Percentiles rank a stretch among this genome's conserved stretches.
Evolutionary conservation across 2,113 vertebrate species (phyloP).

Genomic region (Piprites chloris): DNA sequence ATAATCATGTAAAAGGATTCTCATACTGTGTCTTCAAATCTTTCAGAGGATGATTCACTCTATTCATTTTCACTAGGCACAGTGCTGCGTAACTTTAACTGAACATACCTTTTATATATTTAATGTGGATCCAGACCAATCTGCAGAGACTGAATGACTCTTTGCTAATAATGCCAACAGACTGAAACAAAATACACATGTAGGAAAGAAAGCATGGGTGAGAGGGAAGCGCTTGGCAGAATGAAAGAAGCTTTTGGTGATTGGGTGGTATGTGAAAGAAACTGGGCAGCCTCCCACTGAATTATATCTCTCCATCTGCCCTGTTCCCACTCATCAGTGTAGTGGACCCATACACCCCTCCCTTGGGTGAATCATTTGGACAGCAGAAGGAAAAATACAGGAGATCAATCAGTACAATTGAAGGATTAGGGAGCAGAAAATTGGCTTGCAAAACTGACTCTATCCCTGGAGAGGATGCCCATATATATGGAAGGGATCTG

Average conservation of each 20-base stretch:
- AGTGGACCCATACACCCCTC: not conserved
- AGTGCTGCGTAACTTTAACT: slow-evolving; percentile 22
- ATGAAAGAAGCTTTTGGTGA: not conserved
- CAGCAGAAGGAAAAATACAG: not conserved
- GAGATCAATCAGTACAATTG: not conserved
- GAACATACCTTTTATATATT: slow-evolving; percentile 19
- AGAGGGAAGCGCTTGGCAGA: slow-evolving; percentile 11
- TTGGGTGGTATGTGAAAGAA: slow-evolving; percentile 19
- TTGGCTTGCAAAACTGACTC: not conserved
- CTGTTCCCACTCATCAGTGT: not conserved
- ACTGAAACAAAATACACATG: slow-evolving; percentile 30
- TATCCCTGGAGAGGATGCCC: not conserved
- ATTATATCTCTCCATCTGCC: not conserved
- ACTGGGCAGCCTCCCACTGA: not conserved
- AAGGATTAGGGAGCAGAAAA: not conserved
- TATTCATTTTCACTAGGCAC: slow-evolving; percentile 48
- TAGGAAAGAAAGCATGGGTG: slow-evolving; percentile 4
- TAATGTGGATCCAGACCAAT: not conserved
- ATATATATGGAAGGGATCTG: not conserved
- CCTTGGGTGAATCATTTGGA: not conserved
- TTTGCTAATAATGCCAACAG: slow-evolving; percentile 42
- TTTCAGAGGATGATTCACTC: slow-evolving; percentile 66
- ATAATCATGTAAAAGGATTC: slow-evolving; percentile 64
- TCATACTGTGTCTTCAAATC: slow-evolving; percentile 34
- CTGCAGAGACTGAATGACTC: not conserved